phyloP scores from a whole-genome alignment of 2,888 invertebrate species.

The Lottia scabra region DNA sequence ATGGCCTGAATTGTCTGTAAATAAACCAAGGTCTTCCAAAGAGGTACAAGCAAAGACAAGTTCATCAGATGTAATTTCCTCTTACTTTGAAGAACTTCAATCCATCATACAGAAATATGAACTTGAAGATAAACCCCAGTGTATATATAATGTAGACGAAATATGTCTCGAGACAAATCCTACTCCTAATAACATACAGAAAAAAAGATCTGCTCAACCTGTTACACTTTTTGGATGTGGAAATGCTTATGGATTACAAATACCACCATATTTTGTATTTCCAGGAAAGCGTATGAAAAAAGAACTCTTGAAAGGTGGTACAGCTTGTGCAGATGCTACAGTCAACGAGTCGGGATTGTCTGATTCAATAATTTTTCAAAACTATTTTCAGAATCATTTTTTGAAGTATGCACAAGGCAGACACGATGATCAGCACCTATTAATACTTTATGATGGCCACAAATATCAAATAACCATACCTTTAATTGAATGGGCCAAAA shows the following conservation, averaged over 20 bases:
- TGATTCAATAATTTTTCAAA: slow-evolving; percentile 2
- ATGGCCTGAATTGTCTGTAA: too few relatives aligned
- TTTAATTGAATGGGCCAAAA: too few relatives aligned
- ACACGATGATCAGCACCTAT: too few relatives aligned
- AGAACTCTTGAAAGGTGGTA: slow-evolving; percentile 11
- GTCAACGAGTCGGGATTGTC: slow-evolving; percentile 18
- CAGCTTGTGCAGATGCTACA: slow-evolving; percentile 21
- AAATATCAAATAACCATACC: too few relatives aligned
- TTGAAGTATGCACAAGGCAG: too few relatives aligned
- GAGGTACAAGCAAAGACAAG: too few relatives aligned
- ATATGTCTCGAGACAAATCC: not conserved
- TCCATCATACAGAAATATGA: slow-evolving; percentile 16
- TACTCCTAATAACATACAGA: too few relatives aligned
- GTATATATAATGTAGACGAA: slow-evolving; percentile 23
- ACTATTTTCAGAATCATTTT: too few relatives aligned
- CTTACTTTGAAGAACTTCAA: slow-evolving; percentile 22
- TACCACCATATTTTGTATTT: slow-evolving; percentile 25
- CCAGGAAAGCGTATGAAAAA: slow-evolving; percentile 24
- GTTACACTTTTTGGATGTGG: slow-evolving; percentile 25
- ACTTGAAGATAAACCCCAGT: slow-evolving; percentile 26
- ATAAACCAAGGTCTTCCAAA: too few relatives aligned
- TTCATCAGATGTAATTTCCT: too few relatives aligned
- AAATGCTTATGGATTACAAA: slow-evolving; percentile 24
- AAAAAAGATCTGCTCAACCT: not conserved
- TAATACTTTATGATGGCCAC: too few relatives aligned